phyloP scores from a whole-genome alignment of 2,888 invertebrate genomes.

The Philopedon plagiatum region DNA sequence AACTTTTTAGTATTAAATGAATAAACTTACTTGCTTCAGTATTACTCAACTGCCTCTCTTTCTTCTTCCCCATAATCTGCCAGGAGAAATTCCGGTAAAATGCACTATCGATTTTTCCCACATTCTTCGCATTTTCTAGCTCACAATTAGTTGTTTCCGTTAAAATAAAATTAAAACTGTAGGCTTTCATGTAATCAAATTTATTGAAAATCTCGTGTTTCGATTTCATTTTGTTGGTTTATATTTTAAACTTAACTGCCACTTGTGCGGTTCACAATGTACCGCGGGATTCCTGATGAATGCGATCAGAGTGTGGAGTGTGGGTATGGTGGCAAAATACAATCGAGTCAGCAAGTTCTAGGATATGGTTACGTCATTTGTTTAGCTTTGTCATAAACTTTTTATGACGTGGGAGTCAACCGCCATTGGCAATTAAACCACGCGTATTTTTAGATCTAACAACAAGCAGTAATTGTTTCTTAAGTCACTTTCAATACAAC shows the following conservation, averaged over 20 bases:
- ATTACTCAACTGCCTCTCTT: conserved; percentile 36
- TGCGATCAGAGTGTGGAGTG: conserved; percentile 31
- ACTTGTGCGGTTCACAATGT: conserved; percentile 27
- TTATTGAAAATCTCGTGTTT: conserved; percentile 57
- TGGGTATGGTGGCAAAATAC: conserved; percentile 14
- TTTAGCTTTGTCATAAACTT: conserved; percentile 43
- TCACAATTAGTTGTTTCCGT: conserved; percentile 58
- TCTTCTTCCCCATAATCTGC: conserved; percentile 46
- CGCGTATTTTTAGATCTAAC: no score
- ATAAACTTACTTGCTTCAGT: conserved; percentile 16
- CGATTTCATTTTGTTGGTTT: conserved; percentile 53
- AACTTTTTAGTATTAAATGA: not conserved
- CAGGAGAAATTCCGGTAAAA: conserved; percentile 47
- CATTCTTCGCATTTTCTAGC: conserved; percentile 54
- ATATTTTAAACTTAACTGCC: conserved; percentile 6
- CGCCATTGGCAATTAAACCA: conserved; percentile 20
- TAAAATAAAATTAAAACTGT: conserved; percentile 60
- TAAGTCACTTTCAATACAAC: not conserved
- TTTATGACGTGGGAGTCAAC: conserved; percentile 15
- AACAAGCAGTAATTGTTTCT: not conserved
- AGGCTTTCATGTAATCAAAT: conserved; percentile 59
- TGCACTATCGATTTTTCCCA: conserved; percentile 51
- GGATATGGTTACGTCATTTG: conserved; percentile 48
- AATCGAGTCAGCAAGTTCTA: conserved; percentile 35
- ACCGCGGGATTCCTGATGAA: conserved; percentile 45